These are phyloP conservation scores for Trachelus stipa DNA, from an alignment of 2,888 invertebrate species.

Conservation along the genomic window DNA sequence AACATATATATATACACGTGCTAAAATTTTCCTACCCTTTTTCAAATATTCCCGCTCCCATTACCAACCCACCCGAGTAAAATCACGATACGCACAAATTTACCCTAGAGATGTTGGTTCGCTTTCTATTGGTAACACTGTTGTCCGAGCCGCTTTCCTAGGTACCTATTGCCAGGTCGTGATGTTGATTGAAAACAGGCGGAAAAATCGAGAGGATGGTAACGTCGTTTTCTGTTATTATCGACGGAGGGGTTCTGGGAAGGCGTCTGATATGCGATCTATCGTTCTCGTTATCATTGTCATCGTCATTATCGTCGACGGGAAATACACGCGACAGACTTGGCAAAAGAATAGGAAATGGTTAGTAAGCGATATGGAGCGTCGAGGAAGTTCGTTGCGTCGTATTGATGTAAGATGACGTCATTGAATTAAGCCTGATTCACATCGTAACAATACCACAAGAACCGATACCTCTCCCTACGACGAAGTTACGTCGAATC, in stretches of 20 bases:
- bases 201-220: background rate
- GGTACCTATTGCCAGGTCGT: background rate
- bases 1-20: background rate
- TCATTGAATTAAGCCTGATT: background rate
- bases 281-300: background rate
- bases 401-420: background rate
- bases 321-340: background rate
- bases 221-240: background rate
- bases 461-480: background rate
- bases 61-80: background rate
- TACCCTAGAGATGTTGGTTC: background rate
- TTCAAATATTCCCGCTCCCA: background rate
- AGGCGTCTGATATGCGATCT: background rate
- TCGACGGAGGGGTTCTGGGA: background rate
- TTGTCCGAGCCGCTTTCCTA: background rate
- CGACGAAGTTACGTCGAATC: background rate
- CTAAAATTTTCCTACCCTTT: background rate
- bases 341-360: background rate
- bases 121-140: background rate
- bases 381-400: background rate
- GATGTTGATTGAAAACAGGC: background rate
- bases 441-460: background rate
- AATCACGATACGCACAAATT: background rate
- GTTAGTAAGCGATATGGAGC: background rate
- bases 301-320: background rate